Conservation (phyloP, 1,140 invertebrate species). For the Mamestra configurata region DNA sequence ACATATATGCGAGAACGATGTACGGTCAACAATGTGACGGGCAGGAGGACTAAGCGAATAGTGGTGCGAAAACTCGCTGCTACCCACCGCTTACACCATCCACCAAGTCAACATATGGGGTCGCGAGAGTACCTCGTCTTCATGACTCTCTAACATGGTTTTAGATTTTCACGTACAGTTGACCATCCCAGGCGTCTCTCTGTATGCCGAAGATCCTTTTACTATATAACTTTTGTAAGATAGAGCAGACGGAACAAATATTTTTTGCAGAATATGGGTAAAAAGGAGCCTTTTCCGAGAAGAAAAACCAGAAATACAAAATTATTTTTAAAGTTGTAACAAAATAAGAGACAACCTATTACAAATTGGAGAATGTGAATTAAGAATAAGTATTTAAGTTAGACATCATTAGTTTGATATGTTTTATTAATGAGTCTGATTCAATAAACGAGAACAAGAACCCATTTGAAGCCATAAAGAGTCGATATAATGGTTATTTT, state of each 20-base stretch:
- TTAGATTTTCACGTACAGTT: constrained; percentile 70
- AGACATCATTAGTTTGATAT: too few relatives aligned
- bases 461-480: not conserved
- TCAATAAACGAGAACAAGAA: too few relatives aligned
- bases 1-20: too few relatives aligned
- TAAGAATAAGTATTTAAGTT: too few relatives aligned
- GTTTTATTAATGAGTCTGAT: too few relatives aligned
- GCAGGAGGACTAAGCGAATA: too few relatives aligned
- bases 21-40: too few relatives aligned
- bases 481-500: not conserved
- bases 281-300: too few relatives aligned
- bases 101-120: constrained; percentile 60
- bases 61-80: not conserved
- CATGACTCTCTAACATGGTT: constrained; percentile 62
- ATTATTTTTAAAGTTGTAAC: too few relatives aligned
- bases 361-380: too few relatives aligned
- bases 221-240: not conserved
- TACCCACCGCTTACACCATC: not conserved
- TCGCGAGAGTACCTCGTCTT: constrained; percentile 53
- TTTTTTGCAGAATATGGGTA: not conserved
- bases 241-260: not conserved
- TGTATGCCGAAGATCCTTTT: constrained; percentile 35
- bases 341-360: too few relatives aligned
- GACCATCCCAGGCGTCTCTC: constrained; percentile 43
- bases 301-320: too few relatives aligned